Evolutionary conservation across 2,888 invertebrate species (phyloP), one percentile per base, ranked within the genome.

Genomic region (Tetanocera ferruginea): DNA sequence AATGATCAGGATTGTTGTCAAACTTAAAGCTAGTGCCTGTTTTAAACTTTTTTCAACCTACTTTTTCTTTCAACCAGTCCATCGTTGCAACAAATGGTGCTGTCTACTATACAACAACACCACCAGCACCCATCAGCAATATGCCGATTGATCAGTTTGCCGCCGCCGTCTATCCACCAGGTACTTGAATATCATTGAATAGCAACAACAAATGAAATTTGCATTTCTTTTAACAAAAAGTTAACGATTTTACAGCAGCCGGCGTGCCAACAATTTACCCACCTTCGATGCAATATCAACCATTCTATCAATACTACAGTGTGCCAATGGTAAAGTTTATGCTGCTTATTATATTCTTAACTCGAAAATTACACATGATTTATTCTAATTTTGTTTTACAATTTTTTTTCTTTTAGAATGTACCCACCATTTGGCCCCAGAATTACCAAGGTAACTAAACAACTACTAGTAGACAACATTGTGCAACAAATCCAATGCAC

Each of bases 271-370:
- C 90, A 85, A 84, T 90, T 85, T 90, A 90, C 87, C 90, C 90
- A 88, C 90, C 90, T 86, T 90, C 90, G 84, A 90, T 90, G 89
- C 90, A 89, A 87, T 90, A 90, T 88, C 90, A 90, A 86, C 90
- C 90, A 87, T 90, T 90, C 84, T 90, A 90, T 87, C 90, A 90
- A 84, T 90, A 90, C 86, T 90, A 90, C 86, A 90, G 90, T 84
- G 90, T 90, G 88, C 90, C 90, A 89, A 90, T 90, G 90, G 90
- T 90, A 82, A 49, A 88, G 85, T 85, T 49, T 57, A 55, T 37
- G 51, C 25, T n/a, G 19, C n/a, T n/a, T n/a, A n/a, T 64, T 1
- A 37, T n/a, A n/a, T 34, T 37, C 34, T 31, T 43, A 31, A 76
- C 19, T 37, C n/a, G 6, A 76, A 49, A 4, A 71, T 28, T 60